Base-by-base conservation (phyloP, 37 sponge, comb jelly and placozoan genomes). In the Axinella damicornis region DNA sequence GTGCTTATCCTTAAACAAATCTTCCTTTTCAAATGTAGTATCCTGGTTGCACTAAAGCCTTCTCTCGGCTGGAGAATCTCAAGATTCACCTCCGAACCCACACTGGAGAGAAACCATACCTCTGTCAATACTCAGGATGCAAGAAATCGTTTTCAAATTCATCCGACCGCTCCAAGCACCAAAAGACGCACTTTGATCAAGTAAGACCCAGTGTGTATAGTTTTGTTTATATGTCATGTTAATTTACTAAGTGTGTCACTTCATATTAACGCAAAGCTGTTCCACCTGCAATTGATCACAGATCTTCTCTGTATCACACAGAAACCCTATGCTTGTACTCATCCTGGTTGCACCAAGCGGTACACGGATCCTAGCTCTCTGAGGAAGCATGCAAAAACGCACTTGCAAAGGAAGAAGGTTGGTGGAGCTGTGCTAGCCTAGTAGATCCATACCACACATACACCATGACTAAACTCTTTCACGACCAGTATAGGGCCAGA, bases 321-420 rank as follows among this genome's bases (percentile, higher is more conserved):
- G 98, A 97, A 94, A 78, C 98, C 98, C 0, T 97, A 97, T 72
- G 95, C 91, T 17, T 97, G 98, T 38, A 80, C 79, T 20, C 71
- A 84, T 75, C 93, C 93, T 25, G 95, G 91, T n/a, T 97, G 98
- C 79, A 60, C 77, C 28, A 97, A 97, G 73, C 75, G 92, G 21
- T 97, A 97, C 93, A 97, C 98, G 30, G 98, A 97, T 69, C 98
- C 98, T 0, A 94, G 95, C 60, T 97, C 98, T 20, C 87, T 97
- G 28, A 83, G 98, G 32, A 97, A 97, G 71, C 98, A 97, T 69
- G 72, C 86, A 27, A 86, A 89, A 64, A 92, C 91, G 35, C 97
- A 97, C 83, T 24, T 73, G 24, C 84, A 80, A 25, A 80, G 70
- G 63, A 96, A 93, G 71, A 93, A 89, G 87, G 92, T 88, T 66